These are phyloP conservation scores for Miichthys miiuy DNA, from an alignment of 2,797 vertebrate genomes.

Conservation along the genomic window DNA sequence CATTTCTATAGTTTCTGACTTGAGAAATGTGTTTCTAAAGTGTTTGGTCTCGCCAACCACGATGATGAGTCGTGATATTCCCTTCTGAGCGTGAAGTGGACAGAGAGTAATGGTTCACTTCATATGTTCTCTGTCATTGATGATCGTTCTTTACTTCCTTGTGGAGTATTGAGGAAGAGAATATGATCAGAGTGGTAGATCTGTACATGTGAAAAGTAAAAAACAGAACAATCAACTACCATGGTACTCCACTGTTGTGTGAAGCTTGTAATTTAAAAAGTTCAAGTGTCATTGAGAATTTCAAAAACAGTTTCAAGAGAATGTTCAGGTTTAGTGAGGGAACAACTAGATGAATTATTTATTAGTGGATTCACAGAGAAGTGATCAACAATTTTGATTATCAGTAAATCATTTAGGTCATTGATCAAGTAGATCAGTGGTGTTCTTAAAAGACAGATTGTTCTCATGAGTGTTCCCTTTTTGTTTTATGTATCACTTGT, in stretches of 20 bases:
- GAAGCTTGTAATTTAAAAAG: too few species aligned
- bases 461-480: too few species aligned
- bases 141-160: slow-evolving; percentile 59
- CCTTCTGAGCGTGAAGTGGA: slow-evolving; percentile 65
- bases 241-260: too few species aligned
- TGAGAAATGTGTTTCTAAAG: slow-evolving; percentile 75
- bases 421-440: not conserved
- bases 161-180: slow-evolving; percentile 16
- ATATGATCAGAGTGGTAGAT: slow-evolving; percentile 47
- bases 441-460: too few species aligned
- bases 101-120: not conserved
- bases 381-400: not conserved
- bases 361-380: too few species aligned
- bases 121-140: slow-evolving; percentile 47
- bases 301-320: too few species aligned
- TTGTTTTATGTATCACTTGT: too few species aligned
- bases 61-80: slow-evolving; percentile 44
- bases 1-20: too few species aligned
- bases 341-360: not conserved
- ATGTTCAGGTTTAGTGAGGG: too few species aligned
- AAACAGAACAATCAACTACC: too few species aligned
- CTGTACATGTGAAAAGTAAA: too few species aligned
- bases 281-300: too few species aligned
- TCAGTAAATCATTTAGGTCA: not conserved
- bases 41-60: slow-evolving; percentile 70